Evolutionary conservation across 2,888 invertebrate genomes (phyloP), one percentile per base, ranked within the genome.

Genomic region (Dicyrtoma fusca): DNA sequence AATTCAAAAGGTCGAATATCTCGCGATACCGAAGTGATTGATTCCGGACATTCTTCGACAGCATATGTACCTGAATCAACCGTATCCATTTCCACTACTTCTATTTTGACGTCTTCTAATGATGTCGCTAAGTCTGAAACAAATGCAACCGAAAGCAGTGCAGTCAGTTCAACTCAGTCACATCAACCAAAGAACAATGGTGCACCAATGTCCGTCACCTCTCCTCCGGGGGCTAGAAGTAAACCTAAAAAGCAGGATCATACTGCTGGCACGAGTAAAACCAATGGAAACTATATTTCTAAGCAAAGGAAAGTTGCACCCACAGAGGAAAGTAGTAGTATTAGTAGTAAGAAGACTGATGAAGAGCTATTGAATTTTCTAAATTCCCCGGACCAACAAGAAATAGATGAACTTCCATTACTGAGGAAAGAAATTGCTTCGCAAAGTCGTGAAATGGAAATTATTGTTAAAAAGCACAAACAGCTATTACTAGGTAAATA

Each of bases 331-430:
- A 71, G 8, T 62, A 26, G 25, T 1, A 69, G 8, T 23, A 42
- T 42, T 13, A 64, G 19, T 14, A 23, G 4, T 49, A 72, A 68
- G 42, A 74, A 75, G 57, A 73, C 71, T 14, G 80, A 80, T 61
- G 78, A 79, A 51, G 78, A 80, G 21, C 61, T 80, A 26, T 69
- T 80, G 13, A 74, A 75, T 23, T 80, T 70, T 73, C 70, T 80
- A 19, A 80, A 80, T 53, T 74, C 79, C 17, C 25, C 70, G 4
- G 65, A 71, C 3, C 73, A 34, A 53, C 71, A 68, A 71, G 74
- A 73, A 62, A 71, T 79, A 8, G 79, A 80, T 68, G 78, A 78
- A 74, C 73, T 73, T 34, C 59, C 77, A 10, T 69, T 79, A 10
- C 66, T 80, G 8, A 78, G 78, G 53, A 77, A 65, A 19, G 80